phyloP scores from a whole-genome alignment of 2,113 vertebrate species.

The Eidolon helvum region DNA sequence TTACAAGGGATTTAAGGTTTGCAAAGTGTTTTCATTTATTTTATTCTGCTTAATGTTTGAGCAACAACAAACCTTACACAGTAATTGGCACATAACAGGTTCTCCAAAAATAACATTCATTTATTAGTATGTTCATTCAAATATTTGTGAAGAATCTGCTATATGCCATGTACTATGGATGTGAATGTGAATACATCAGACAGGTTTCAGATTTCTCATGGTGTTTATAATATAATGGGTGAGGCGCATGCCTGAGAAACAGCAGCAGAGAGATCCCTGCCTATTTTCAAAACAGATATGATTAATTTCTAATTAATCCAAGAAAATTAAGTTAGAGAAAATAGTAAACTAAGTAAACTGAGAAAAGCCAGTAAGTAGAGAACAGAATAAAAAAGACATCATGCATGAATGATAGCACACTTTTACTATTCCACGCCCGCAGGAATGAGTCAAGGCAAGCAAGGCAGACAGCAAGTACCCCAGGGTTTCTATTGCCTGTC shows the following conservation, averaged over 20 bases:
- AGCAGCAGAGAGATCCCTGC: neutral
- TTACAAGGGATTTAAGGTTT: neutral
- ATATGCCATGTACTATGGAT: neutral
- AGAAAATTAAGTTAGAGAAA: neutral
- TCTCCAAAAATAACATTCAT: neutral
- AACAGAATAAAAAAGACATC: neutral
- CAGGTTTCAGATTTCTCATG: neutral
- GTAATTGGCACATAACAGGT: neutral
- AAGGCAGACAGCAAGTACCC: accelerated
- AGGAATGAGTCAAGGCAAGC: neutral
- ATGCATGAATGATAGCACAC: accelerated
- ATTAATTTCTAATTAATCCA: conserved; percentile 2
- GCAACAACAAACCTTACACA: neutral
- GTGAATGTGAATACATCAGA: neutral
- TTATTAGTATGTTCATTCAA: neutral
- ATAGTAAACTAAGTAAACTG: neutral
- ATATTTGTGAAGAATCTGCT: neutral
- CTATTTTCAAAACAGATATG: neutral
- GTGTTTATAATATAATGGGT: neutral
- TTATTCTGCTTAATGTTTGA: neutral
- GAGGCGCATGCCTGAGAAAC: neutral
- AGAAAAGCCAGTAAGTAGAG: neutral
- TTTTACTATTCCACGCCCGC: neutral
- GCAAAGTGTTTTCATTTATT: neutral
- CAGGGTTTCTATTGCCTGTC: neutral